These are phyloP conservation scores for Sphinx pinastri DNA, from an alignment of 2,888 invertebrate species.

Conservation along the genomic window DNA sequence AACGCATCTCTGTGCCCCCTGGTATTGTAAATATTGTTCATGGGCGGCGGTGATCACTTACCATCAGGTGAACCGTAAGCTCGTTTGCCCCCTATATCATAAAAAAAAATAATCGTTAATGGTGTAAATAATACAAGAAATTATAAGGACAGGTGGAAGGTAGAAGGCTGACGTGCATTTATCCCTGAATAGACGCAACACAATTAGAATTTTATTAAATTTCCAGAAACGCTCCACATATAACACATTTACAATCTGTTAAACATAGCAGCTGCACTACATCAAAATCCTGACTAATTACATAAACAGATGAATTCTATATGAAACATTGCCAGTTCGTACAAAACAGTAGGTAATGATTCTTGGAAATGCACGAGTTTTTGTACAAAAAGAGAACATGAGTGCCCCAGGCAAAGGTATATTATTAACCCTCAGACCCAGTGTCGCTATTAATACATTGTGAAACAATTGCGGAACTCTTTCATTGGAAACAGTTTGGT, in stretches of 20 bases:
- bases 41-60: too few relatives aligned
- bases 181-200: too few relatives aligned
- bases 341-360: conserved; percentile 25
- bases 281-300: background rate
- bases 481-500: conserved; percentile 69
- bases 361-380: conserved; percentile 36
- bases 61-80: too few relatives aligned
- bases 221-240: too few relatives aligned
- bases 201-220: too few relatives aligned
- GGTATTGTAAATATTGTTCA: too few relatives aligned
- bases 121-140: too few relatives aligned
- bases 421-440: conserved; percentile 58
- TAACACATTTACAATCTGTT: background rate
- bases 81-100: too few relatives aligned
- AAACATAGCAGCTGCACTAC: background rate
- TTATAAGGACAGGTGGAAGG: too few relatives aligned
- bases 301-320: background rate
- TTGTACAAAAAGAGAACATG: conserved; percentile 44
- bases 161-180: too few relatives aligned
- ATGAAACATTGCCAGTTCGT: conserved; percentile 27
- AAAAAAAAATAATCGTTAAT: too few relatives aligned
- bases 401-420: conserved; percentile 50
- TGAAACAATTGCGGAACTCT: conserved; percentile 65
- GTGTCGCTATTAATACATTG: conserved; percentile 65
- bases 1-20: too few relatives aligned